A percentile compares a stretch with the other conserved stretches of the same genome.
These are phyloP conservation scores for Sebastes glaucus DNA, from an alignment of 2,797 vertebrate species.

Conservation along the genomic window DNA sequence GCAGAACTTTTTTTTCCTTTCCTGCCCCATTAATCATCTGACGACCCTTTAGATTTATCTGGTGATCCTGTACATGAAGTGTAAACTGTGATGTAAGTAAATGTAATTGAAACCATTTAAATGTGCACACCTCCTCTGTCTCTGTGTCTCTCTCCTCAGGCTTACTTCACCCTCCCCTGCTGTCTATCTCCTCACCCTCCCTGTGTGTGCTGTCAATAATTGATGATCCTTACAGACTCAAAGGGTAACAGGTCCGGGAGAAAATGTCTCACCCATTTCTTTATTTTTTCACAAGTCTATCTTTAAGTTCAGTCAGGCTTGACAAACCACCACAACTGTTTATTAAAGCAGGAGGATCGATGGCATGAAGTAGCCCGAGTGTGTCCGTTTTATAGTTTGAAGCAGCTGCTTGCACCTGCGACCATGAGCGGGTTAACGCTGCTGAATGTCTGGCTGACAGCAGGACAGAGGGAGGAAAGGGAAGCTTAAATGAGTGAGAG, in stretches of 20 bases:
- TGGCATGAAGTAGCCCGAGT: constrained; percentile 8
- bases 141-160: constrained; percentile 12
- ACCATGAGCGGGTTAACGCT: constrained; percentile 77
- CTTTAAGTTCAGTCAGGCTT: constrained; percentile 39
- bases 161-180: constrained; percentile 73
- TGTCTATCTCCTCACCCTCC: constrained; percentile 78
- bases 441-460: constrained; percentile 77
- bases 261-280: constrained; percentile 73
- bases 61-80: background rate
- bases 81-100: background rate
- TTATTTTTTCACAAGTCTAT: constrained; percentile 62
- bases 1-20: background rate
- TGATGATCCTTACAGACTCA: constrained; percentile 83
- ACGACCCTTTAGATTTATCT: background rate
- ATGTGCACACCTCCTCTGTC: background rate
- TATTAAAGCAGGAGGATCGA: constrained; percentile 18
- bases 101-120: background rate
- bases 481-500: constrained; percentile 85
- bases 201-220: constrained; percentile 86
- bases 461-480: constrained; percentile 80
- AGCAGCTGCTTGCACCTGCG: constrained; percentile 40
- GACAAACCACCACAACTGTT: constrained; percentile 29
- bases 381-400: constrained; percentile 6
- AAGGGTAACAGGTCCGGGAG: constrained; percentile 84
- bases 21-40: background rate